phyloP scores from a whole-genome alignment of 2,797 vertebrate species.

The Cottoperca gobio region DNA sequence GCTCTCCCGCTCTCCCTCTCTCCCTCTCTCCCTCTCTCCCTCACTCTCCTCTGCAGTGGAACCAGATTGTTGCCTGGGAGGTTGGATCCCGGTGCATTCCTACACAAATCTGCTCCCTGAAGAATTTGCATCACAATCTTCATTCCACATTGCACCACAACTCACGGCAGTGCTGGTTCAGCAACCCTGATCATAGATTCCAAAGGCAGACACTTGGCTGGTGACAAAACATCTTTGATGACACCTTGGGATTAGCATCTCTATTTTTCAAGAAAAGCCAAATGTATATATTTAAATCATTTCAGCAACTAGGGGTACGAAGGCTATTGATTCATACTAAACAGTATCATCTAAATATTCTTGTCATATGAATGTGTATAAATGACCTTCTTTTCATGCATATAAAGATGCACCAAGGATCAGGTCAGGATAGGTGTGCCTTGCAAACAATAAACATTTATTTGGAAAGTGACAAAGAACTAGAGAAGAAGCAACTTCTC shows the following conservation, averaged over 20 bases:
- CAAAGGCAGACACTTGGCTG: conserved; percentile 21
- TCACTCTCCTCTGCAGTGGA: conserved; percentile 34
- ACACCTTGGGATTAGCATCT: conserved; percentile 2
- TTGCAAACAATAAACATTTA: neutral
- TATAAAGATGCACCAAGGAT: neutral
- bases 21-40: conserved; percentile 11
- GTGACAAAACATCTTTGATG: conserved; percentile 28
- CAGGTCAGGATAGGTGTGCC: neutral
- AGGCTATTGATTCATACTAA: no score
- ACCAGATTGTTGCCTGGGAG: conserved; percentile 44
- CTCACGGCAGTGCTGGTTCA: conserved; percentile 46
- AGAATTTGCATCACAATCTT: conserved; percentile 51
- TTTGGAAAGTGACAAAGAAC: neutral
- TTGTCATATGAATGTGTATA: neutral
- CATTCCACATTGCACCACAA: conserved; percentile 22
- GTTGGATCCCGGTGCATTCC: conserved; percentile 68
- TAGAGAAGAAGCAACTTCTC: neutral
- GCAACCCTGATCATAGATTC: conserved; percentile 24
- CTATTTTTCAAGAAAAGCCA: neutral
- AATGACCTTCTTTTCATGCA: neutral
- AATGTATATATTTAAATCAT: neutral
- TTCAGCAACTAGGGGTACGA: no score
- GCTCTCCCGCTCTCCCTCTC: conserved; percentile 20
- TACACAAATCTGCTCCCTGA: conserved; percentile 58
- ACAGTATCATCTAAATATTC: neutral